phyloP scores from a whole-genome alignment of 2,888 invertebrate genomes.

The Drosophila sordidula region DNA sequence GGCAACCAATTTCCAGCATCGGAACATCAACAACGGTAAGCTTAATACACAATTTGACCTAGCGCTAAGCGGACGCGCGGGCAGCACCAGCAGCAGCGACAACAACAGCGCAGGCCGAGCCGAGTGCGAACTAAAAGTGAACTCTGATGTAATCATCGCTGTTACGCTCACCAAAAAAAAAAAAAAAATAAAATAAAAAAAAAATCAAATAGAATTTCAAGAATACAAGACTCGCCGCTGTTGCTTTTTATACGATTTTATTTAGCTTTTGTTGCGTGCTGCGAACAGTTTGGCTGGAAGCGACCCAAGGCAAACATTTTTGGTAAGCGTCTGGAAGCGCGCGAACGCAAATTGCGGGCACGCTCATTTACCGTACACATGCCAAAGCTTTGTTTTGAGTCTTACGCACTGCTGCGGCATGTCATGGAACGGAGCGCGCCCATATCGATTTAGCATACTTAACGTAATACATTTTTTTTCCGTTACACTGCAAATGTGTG shows the following conservation, averaged over 20 bases:
- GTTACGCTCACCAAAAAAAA: slow-evolving; percentile 57
- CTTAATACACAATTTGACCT: slow-evolving; percentile 50
- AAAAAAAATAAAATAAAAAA: slow-evolving; percentile 37
- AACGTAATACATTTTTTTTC: slow-evolving; percentile 15
- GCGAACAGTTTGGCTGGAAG: slow-evolving; percentile 22
- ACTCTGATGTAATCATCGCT: slow-evolving; percentile 77
- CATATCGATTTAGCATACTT: slow-evolving; percentile 58
- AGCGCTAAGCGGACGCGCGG: slow-evolving; percentile 43
- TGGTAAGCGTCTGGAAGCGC: slow-evolving; percentile 19
- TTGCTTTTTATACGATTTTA: slow-evolving; percentile 1
- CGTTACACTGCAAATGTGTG: neutral
- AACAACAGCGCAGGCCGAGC: neutral
- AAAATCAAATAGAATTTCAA: slow-evolving; percentile 13
- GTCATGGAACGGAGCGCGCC: slow-evolving; percentile 12
- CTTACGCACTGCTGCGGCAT: slow-evolving; percentile 9
- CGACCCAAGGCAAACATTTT: slow-evolving; percentile 34
- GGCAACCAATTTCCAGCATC: slow-evolving; percentile 30
- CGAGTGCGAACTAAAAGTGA: slow-evolving; percentile 38
- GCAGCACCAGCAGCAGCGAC: neutral
- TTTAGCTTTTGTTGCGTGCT: slow-evolving; percentile 20
- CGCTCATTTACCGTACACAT: neutral
- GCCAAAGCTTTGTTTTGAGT: slow-evolving; percentile 11
- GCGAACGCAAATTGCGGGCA: neutral
- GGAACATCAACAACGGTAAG: slow-evolving; percentile 60
- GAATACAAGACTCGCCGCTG: neutral